Conservation (phyloP, 2,888 invertebrate species). For the Ochropacha duplaris region DNA sequence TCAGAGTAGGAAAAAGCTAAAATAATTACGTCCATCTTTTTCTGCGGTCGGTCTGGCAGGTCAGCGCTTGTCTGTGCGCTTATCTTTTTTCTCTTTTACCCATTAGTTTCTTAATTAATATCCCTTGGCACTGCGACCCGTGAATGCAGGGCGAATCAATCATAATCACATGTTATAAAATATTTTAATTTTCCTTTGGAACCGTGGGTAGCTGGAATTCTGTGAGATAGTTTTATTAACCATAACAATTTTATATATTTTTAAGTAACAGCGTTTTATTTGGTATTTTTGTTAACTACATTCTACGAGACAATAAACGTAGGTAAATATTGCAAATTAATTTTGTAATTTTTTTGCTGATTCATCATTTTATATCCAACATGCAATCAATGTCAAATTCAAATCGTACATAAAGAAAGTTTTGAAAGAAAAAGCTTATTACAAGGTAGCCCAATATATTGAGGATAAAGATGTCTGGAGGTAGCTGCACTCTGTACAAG, state of each 20-base stretch:
- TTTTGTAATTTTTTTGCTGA: no score
- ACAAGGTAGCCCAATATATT: no score
- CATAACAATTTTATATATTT: not conserved
- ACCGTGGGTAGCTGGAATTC: slow-evolving; percentile 19
- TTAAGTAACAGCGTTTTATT: no score
- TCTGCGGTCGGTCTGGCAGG: slow-evolving; percentile 52
- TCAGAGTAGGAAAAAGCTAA: slow-evolving; percentile 1
- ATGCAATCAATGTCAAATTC: no score
- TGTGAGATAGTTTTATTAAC: slow-evolving; percentile 5
- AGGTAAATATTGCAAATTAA: no score
- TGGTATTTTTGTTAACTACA: no score
- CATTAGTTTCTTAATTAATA: slow-evolving; percentile 81
- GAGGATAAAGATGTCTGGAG: no score
- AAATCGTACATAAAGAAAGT: no score
- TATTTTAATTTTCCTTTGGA: slow-evolving; percentile 52
- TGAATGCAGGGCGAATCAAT: slow-evolving; percentile 61
- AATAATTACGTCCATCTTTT: slow-evolving; percentile 16
- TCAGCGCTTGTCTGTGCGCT: slow-evolving; percentile 51
- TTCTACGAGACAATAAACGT: no score
- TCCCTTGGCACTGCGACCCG: slow-evolving; percentile 43
- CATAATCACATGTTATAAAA: slow-evolving; percentile 70
- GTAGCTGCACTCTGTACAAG: no score
- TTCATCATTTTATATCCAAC: no score
- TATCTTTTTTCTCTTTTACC: slow-evolving; percentile 60
- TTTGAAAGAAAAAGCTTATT: no score